Percentiles rank a stretch among this genome's conserved stretches.
Evolutionary conservation across 2,113 vertebrate species (phyloP).

Genomic region (Mus spicilegus): DNA sequence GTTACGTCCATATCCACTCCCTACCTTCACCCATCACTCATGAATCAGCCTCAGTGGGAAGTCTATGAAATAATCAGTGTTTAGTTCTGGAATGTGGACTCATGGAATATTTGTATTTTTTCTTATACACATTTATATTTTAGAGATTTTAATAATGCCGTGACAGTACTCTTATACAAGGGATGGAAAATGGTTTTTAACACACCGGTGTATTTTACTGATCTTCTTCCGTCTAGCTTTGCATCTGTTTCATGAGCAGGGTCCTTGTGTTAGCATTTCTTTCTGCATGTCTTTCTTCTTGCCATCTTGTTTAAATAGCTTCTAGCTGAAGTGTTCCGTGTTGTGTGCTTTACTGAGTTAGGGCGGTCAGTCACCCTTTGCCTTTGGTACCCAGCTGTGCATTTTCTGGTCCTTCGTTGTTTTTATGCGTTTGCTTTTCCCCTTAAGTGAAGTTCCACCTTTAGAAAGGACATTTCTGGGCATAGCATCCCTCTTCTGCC

Average conservation of each 20-base stretch:
- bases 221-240: not conserved
- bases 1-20: not conserved
- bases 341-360: not conserved
- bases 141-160: conserved; percentile 31
- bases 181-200: conserved; percentile 50
- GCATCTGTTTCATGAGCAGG: not conserved
- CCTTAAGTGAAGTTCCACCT: conserved; percentile 20
- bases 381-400: not conserved
- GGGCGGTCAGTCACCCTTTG: not conserved
- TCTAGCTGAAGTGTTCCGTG: not conserved
- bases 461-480: conserved; percentile 37
- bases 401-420: not conserved
- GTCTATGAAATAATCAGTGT: not conserved
- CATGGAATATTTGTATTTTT: conserved; percentile 29
- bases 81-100: conserved; percentile 12
- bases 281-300: conserved; percentile 2
- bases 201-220: not conserved
- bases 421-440: not conserved
- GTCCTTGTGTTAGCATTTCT: conserved; percentile 39
- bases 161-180: not conserved
- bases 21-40: not conserved
- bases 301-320: conserved; percentile 32
- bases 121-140: conserved; percentile 22
- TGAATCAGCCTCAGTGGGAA: not conserved
- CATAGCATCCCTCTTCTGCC: not conserved